Evolutionary conservation across 2,888 invertebrate species (phyloP), one percentile per base, ranked within the genome.

Genomic region (Globia sparganii): DNA sequence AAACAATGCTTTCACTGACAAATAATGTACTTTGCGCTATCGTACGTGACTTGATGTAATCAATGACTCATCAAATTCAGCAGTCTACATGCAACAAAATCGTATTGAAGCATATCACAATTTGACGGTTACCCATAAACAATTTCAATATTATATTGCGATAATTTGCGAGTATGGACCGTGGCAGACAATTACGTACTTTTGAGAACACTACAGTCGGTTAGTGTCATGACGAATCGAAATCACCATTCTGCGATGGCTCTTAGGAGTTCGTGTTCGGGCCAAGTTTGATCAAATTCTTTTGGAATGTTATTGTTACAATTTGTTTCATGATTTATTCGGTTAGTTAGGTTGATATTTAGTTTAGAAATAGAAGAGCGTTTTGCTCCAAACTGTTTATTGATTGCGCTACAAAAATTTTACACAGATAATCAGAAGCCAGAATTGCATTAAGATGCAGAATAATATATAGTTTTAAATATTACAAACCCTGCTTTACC

Each of bases 141-240:
- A 83, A 78, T 88, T 88, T 86, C 87, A 87, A 90, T 87, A 88
- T 90, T 91, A 90, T 90, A 90, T 89, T 86, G 87, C 85, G 86
- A 90, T 92, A 91, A 88, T 93, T 93, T 88, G 92, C 93, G 86
- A 89, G 88, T 91, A 89, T 89, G 82, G 88, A 87, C 84, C 87
- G 88, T 89, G 75, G 86, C 88, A 85, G 86, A 90, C 90, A 89
- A 91, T 92, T 91, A 91, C 89, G 81, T 68, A 71, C 62, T 49
- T 87, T 86, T 88, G 91, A 91, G 88, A 87, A 89, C 87, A 90
- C 88, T 91, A 87, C 83, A 89, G 87, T 91, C 90, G 88, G 92
- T 92, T 90, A 92, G 88, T 88, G 87, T 93, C 92, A 93, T 94
- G 94, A 93, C 94, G 93, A 94, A 94, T 94, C 86, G 85, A 83